These are phyloP conservation scores for Drosophila sordidapex DNA, from an alignment of 2,888 invertebrate genomes.

Conservation along the genomic window DNA sequence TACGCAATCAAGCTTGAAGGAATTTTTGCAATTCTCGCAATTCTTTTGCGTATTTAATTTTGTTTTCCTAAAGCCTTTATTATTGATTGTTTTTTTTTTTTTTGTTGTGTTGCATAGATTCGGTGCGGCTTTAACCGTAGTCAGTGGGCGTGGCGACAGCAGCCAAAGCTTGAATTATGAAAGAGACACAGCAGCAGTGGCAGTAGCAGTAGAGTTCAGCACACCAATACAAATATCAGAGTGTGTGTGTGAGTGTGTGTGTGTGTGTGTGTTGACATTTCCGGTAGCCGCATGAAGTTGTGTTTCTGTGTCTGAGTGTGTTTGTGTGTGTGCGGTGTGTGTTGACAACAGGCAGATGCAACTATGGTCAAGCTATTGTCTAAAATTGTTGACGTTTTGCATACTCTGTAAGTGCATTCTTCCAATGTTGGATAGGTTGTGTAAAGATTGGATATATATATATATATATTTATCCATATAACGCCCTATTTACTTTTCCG, in stretches of 20 bases:
- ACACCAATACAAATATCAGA: slow-evolving; percentile 31
- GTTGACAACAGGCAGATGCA: slow-evolving; percentile 59
- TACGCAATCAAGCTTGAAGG: slow-evolving; percentile 48
- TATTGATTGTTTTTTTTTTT: slow-evolving; percentile 12
- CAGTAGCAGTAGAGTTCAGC: slow-evolving; percentile 27
- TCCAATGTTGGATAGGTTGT: not conserved
- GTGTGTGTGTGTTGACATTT: slow-evolving; percentile 52
- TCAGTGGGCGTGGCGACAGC: slow-evolving; percentile 49
- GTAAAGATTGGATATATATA: not conserved
- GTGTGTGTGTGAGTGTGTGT: not conserved
- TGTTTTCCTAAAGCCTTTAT: slow-evolving; percentile 33
- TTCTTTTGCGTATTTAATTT: slow-evolving; percentile 34
- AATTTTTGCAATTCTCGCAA: slow-evolving; percentile 35
- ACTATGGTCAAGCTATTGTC: slow-evolving; percentile 60
- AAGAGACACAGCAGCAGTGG: slow-evolving; percentile 52
- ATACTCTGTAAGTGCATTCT: slow-evolving; percentile 32
- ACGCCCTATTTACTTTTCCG: too few species aligned
- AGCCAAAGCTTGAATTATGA: slow-evolving; percentile 69
- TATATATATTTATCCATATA: not conserved
- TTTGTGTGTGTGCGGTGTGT: slow-evolving; percentile 35
- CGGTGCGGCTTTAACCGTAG: slow-evolving; percentile 14
- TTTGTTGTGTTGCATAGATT: slow-evolving; percentile 45
- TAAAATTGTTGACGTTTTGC: slow-evolving; percentile 55
- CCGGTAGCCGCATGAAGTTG: slow-evolving; percentile 54
- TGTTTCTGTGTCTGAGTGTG: slow-evolving; percentile 10